phyloP scores from a whole-genome alignment of 2,888 invertebrate species.

The Psococerastis gibbosa region DNA sequence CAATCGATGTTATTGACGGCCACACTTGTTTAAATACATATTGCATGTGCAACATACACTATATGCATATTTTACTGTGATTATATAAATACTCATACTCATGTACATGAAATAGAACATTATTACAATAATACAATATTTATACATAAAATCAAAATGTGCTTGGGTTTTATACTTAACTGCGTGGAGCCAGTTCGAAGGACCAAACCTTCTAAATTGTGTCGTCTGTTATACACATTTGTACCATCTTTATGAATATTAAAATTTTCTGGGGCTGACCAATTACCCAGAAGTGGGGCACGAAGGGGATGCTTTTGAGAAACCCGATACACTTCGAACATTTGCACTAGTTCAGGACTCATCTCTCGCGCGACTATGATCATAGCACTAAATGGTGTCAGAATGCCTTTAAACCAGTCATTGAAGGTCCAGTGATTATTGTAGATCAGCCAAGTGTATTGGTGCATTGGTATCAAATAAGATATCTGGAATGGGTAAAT shows the following conservation, averaged over 20 bases:
- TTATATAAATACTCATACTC: too few relatives aligned
- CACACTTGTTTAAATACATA: too few relatives aligned
- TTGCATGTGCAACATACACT: too few relatives aligned
- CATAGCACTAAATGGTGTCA: neutral
- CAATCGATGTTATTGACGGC: too few relatives aligned
- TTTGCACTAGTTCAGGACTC: neutral
- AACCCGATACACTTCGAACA: neutral
- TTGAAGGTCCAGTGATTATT: neutral
- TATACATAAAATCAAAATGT: too few relatives aligned
- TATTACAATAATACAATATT: too few relatives aligned
- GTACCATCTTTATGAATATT: neutral
- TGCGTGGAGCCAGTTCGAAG: neutral
- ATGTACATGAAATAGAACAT: too few relatives aligned
- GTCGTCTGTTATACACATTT: slow-evolving; percentile 1
- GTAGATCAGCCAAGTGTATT: neutral
- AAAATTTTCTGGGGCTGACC: too few relatives aligned
- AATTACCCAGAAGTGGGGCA: neutral
- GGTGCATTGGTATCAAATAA: too few relatives aligned
- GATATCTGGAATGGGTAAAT: too few relatives aligned
- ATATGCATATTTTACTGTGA: too few relatives aligned
- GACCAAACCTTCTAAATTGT: neutral
- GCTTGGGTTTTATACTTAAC: neutral
- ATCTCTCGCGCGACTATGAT: neutral
- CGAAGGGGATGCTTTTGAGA: neutral
- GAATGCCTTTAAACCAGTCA: neutral